Conservation (phyloP, 2,797 vertebrate species). For the Antrozous pallidus region DNA sequence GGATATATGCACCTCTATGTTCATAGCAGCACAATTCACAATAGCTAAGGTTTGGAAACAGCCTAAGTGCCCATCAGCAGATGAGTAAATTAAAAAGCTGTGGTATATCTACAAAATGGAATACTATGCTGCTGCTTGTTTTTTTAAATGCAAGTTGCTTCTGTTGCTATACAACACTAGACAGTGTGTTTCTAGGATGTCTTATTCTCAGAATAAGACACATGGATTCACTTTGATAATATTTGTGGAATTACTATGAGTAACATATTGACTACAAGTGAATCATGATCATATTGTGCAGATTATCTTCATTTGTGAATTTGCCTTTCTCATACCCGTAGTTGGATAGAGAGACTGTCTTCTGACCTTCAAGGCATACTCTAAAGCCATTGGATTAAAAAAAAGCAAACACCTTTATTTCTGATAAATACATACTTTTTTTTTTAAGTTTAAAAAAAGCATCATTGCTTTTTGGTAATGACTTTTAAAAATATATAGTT, state of each 20-base stretch:
- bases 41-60: no score
- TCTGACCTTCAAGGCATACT: background rate
- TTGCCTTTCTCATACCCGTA: background rate
- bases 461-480: background rate
- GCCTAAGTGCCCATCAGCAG: no score
- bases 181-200: background rate
- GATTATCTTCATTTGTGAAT: background rate
- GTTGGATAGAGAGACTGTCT: background rate
- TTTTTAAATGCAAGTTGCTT: background rate
- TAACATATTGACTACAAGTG: background rate
- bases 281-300: background rate
- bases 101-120: no score
- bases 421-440: background rate
- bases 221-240: background rate
- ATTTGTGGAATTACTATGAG: background rate
- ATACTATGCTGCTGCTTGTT: no score
- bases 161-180: background rate
- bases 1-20: no score
- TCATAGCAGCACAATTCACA: no score
- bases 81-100: no score
- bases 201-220: background rate
- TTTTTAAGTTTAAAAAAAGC: constrained; percentile 4
- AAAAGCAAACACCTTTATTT: background rate
- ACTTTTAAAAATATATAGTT: background rate
- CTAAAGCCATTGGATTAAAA: background rate